Conservation (phyloP, 2,113 vertebrate species). For the Leucopsar rothschildi region DNA sequence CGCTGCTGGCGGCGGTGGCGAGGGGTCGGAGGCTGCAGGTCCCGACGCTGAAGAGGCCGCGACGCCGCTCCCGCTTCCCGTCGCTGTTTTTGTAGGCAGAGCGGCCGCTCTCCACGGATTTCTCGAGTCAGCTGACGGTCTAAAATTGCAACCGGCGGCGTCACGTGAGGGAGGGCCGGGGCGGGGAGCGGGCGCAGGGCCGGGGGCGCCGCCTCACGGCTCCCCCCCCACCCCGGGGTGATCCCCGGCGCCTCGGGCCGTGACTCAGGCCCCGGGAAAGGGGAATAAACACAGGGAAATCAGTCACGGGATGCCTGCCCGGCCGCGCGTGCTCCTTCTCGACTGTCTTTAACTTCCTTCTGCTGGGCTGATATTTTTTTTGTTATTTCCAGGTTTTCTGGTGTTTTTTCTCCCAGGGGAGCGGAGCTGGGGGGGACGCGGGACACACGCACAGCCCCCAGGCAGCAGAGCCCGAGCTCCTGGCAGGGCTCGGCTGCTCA, state of each 20-base stretch:
- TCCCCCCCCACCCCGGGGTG: neutral
- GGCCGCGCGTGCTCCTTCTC: neutral
- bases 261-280: conserved; percentile 18
- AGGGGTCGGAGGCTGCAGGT: neutral
- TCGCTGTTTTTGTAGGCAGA: neutral
- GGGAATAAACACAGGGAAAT: neutral
- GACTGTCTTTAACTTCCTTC: neutral
- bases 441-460: neutral
- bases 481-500: neutral
- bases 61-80: neutral
- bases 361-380: neutral
- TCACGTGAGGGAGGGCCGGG: conserved; percentile 25
- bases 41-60: neutral
- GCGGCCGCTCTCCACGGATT: neutral
- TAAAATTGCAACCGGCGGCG: neutral
- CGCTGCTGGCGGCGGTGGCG: neutral
- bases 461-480: neutral
- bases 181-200: neutral
- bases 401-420: neutral
- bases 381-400: neutral
- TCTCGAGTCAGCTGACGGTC: conserved; percentile 40
- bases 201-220: neutral
- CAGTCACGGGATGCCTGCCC: neutral
- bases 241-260: neutral
- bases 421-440: too few species aligned